Evolutionary conservation across 2,888 invertebrate genomes (phyloP).

Genomic region (Acanthacorydalis orientalis): DNA sequence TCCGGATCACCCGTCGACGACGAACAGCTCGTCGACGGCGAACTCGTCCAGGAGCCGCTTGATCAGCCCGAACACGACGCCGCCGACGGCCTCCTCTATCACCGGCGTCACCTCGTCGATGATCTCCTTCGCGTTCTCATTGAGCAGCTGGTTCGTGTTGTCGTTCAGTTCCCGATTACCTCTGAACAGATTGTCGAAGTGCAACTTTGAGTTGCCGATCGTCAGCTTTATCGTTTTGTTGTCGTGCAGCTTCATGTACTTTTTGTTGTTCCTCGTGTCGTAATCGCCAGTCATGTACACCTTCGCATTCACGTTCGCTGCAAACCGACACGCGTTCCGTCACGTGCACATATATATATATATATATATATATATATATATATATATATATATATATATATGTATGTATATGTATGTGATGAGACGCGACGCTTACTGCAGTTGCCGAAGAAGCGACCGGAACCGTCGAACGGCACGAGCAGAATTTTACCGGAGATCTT

Average conservation of each 20-base stretch:
- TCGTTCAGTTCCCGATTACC: constrained; percentile 15
- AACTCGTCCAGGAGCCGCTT: constrained; percentile 13
- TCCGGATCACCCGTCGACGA: too few species aligned
- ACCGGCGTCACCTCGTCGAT: constrained; percentile 23
- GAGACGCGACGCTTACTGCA: constrained; percentile 24
- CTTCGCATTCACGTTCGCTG: constrained; percentile 25
- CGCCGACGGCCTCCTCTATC: constrained; percentile 14
- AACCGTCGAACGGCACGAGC: constrained; percentile 26
- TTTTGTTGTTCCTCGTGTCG: constrained; percentile 9
- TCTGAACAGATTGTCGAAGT: constrained; percentile 16
- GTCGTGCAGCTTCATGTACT: constrained; percentile 11
- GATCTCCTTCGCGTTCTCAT: constrained; percentile 21
- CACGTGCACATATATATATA: not conserved
- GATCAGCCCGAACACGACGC: constrained; percentile 12
- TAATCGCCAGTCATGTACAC: constrained; percentile 14
- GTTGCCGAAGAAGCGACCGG: constrained; percentile 28
- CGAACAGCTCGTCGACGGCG: constrained; percentile 15
- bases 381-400: too few species aligned
- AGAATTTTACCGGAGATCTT: constrained; percentile 28
- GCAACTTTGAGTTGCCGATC: constrained; percentile 11
- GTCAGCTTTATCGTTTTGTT: constrained; percentile 5
- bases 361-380: too few species aligned
- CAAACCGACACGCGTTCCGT: constrained; percentile 9
- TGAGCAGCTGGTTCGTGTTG: constrained; percentile 21
- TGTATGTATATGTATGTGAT: not conserved